A percentile compares a stretch with the other conserved stretches of the same genome.
phyloP scores from a whole-genome alignment of 2,797 vertebrate species.

The Pangasius sanitwongsei region DNA sequence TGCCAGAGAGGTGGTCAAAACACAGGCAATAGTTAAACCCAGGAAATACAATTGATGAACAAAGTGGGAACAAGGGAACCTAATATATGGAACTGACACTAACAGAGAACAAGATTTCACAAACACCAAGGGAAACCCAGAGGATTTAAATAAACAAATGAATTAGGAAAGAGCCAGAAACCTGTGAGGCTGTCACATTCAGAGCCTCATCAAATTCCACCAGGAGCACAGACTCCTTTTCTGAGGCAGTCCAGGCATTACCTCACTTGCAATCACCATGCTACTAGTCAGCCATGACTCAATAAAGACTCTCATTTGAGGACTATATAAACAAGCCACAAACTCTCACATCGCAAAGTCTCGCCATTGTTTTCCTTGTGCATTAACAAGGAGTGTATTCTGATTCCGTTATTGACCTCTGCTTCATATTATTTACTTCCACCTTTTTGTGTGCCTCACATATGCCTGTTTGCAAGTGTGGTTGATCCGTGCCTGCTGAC shows the following conservation, averaged over 20 bases:
- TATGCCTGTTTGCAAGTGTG: background rate
- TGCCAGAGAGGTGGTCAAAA: background rate
- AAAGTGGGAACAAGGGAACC: background rate
- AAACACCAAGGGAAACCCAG: constrained; percentile 12
- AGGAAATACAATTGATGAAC: background rate
- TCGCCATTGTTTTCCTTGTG: background rate
- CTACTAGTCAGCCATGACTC: constrained; percentile 18
- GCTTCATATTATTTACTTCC: background rate
- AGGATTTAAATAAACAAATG: constrained; percentile 24
- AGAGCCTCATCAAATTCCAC: background rate
- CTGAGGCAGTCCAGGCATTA: constrained; percentile 13
- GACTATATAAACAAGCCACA: constrained; percentile 5
- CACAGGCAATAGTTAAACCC: background rate
- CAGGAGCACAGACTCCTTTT: background rate
- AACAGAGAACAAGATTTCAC: background rate
- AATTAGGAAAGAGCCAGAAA: constrained; percentile 23
- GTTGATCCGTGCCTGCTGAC: background rate
- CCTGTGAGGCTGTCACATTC: background rate
- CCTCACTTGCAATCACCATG: background rate
- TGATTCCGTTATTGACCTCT: background rate
- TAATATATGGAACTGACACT: constrained; percentile 1
- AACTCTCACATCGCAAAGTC: background rate
- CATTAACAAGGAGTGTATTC: background rate
- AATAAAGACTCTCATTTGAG: background rate
- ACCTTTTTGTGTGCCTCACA: background rate